Evolutionary conservation across 2,888 invertebrate genomes (phyloP).

Genomic region (Phengaris alcon): DNA sequence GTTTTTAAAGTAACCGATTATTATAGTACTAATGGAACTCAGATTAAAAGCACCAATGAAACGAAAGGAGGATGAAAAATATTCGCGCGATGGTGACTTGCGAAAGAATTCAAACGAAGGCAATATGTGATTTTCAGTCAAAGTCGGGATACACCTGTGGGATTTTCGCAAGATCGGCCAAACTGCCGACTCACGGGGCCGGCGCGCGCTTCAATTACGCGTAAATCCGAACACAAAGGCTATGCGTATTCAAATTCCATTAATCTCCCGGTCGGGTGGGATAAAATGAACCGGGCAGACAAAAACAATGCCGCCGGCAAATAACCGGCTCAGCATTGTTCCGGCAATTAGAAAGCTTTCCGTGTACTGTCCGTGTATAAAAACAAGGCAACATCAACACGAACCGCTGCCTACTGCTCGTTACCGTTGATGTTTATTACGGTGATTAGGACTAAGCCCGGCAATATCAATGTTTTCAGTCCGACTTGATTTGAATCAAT

Average conservation of each 20-base stretch:
- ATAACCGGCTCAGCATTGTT: slow-evolving; percentile 80
- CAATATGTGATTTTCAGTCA: slow-evolving; percentile 57
- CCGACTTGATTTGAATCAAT: slow-evolving; percentile 55
- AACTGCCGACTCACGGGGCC: slow-evolving; percentile 73
- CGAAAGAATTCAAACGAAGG: slow-evolving; percentile 43
- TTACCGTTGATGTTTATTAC: slow-evolving; percentile 78
- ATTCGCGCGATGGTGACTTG: slow-evolving; percentile 48
- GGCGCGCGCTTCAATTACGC: slow-evolving; percentile 76
- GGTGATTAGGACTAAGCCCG: slow-evolving; percentile 76
- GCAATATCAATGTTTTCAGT: slow-evolving; percentile 67
- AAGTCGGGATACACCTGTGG: slow-evolving; percentile 58
- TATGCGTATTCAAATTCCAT: slow-evolving; percentile 80
- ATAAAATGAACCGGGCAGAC: slow-evolving; percentile 78
- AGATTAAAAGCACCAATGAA: slow-evolving; percentile 37
- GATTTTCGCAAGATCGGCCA: slow-evolving; percentile 61
- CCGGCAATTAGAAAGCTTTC: slow-evolving; percentile 80
- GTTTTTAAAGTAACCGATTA: slow-evolving; percentile 34
- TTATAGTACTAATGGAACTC: slow-evolving; percentile 28
- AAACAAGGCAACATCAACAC: slow-evolving; percentile 79
- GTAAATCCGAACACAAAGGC: slow-evolving; percentile 78
- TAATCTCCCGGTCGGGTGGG: slow-evolving; percentile 74
- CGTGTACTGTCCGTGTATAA: slow-evolving; percentile 79
- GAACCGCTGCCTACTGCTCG: slow-evolving; percentile 78
- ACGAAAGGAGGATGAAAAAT: slow-evolving; percentile 48
- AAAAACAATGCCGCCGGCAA: slow-evolving; percentile 79